Base-by-base conservation (phyloP, 2,113 vertebrate genomes). In the Perognathus longimembris region DNA sequence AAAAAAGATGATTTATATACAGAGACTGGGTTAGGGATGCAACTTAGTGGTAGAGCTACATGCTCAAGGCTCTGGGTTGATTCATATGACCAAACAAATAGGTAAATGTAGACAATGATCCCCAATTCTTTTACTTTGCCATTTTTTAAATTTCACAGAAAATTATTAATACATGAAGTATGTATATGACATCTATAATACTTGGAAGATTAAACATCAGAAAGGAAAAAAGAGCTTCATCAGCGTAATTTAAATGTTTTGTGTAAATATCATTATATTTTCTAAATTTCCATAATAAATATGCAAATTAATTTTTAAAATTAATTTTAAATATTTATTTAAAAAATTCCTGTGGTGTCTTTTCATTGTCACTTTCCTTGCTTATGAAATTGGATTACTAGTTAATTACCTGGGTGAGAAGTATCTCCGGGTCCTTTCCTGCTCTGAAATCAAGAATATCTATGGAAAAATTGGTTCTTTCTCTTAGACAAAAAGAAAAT, bases 401-500 rank as follows among this genome's bases (percentile, higher is more conserved):
- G 57, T 80, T 90, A 93, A 77, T 26, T 80, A 21, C 40, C n/a
- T 69, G 69, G 63, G 20, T n/a, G 36, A 86, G 54, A 73, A 86
- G 45, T 88, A 89, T 63, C 73, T 26, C 38, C 17, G 15, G n/a
- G 18, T 92, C 26, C 34, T 36, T 93, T 83, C 54, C 34, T 86
- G 11, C 84, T 88, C 50, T 86, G 75, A 95, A 82, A 82, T 92
- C 74, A 40, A 75, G 54, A 36, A 61, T 93, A 11, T 63, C 26
- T 11, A 18, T 78, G 32, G 50, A 92, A 57, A 89, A 21, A 64
- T 1, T 87, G 63, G 69, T 34, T 89, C 76, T 50, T 61, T n/a
- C 28, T 88, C 93, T 71, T 21, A 38, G 54, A 67, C 61, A 71
- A 54, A 42, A 73, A 89, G n/a, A 91, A 91, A 91, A 74, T 15